phyloP scores from a whole-genome alignment of 2,888 invertebrate species.

The Sarcophaga rosellei region DNA sequence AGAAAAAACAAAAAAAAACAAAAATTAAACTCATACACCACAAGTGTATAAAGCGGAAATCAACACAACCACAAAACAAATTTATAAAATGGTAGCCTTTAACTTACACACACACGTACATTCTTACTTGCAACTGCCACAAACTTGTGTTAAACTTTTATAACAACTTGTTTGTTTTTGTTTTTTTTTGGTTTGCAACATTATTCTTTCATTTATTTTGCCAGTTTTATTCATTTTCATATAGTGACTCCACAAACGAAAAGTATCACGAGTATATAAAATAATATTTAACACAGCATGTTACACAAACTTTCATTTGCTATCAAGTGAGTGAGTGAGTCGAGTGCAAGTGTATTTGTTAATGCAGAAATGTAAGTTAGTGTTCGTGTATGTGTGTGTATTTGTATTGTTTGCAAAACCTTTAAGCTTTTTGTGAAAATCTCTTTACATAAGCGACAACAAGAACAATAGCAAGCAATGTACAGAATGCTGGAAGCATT shows the following conservation, averaged over 20 bases:
- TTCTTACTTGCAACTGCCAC: neutral
- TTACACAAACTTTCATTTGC: constrained; percentile 46
- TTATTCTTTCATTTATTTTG: constrained; percentile 33
- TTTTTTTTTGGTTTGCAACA: neutral
- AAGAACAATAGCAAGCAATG: constrained; percentile 22
- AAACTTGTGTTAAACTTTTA: neutral
- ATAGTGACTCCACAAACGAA: constrained; percentile 57
- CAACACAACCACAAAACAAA: constrained; percentile 66
- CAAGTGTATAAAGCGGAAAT: constrained; percentile 63
- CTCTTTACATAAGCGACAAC: constrained; percentile 58
- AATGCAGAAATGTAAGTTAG: no score
- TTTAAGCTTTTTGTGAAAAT: constrained; percentile 64
- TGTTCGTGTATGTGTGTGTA: constrained; percentile 14
- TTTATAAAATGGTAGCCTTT: constrained; percentile 54
- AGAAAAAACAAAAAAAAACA: neutral
- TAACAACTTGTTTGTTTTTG: constrained; percentile 9
- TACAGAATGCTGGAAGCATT: constrained; percentile 55
- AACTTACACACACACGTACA: neutral
- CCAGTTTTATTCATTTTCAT: constrained; percentile 49
- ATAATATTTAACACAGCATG: constrained; percentile 63
- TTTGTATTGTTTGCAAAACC: constrained; percentile 44
- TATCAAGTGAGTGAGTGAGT: neutral
- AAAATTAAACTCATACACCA: constrained; percentile 20
- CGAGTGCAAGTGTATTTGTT: neutral
- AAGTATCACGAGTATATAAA: constrained; percentile 56